These are phyloP conservation scores for Caenorhabditis virilis DNA, from an alignment of 2,888 invertebrate genomes.

Conservation along the genomic window DNA sequence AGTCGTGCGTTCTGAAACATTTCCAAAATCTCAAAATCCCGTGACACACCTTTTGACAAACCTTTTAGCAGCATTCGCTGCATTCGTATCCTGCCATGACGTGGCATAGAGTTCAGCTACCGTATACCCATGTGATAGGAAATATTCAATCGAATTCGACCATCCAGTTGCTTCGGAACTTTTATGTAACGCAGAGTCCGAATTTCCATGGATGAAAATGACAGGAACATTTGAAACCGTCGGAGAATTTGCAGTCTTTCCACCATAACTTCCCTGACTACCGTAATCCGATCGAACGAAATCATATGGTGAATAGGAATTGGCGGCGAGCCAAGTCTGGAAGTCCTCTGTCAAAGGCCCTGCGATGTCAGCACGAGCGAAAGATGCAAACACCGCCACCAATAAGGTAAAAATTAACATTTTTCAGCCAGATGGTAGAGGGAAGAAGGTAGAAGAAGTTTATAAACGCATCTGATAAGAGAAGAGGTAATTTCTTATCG, in stretches of 20 bases:
- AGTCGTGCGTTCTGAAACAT: slow-evolving; percentile 52
- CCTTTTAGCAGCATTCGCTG: slow-evolving; percentile 27
- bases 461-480: too few relatives aligned
- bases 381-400: too few relatives aligned
- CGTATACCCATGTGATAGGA: slow-evolving; percentile 41
- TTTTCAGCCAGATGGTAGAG: too few relatives aligned
- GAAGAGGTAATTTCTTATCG: too few relatives aligned
- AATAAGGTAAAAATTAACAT: too few relatives aligned
- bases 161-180: slow-evolving; percentile 43
- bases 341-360: slow-evolving; percentile 44
- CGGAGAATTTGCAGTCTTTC: slow-evolving; percentile 27
- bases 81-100: slow-evolving; percentile 51
- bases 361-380: slow-evolving; percentile 5
- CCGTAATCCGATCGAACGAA: slow-evolving; percentile 43
- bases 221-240: slow-evolving; percentile 37
- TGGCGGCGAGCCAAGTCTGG: slow-evolving; percentile 34
- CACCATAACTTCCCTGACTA: slow-evolving; percentile 52
- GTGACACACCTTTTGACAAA: background rate
- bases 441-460: too few relatives aligned
- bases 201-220: slow-evolving; percentile 56
- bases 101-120: slow-evolving; percentile 53
- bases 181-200: slow-evolving; percentile 47
- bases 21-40: background rate
- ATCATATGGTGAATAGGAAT: slow-evolving; percentile 42
- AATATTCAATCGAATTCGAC: slow-evolving; percentile 42